These are phyloP conservation scores for Hypsopygia costalis DNA, from an alignment of 2,888 invertebrate genomes.

Conservation along the genomic window DNA sequence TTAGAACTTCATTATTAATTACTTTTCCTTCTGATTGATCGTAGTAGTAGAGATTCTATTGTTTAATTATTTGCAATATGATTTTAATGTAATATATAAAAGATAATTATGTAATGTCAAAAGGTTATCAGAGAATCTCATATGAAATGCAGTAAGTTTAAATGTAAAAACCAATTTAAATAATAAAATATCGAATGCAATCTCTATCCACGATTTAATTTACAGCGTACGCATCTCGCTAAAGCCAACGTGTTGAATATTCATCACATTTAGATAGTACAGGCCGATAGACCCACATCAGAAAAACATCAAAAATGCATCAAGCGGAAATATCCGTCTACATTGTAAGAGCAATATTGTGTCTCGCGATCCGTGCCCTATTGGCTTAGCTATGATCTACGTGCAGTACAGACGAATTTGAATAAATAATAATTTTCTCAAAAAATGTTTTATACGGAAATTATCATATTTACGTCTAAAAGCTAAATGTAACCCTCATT, in stretches of 20 bases:
- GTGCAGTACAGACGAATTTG: neutral
- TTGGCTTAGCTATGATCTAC: slow-evolving; percentile 39
- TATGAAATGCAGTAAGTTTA: no score
- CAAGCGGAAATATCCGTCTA: slow-evolving; percentile 77
- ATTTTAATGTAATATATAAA: no score
- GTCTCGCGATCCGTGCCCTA: slow-evolving; percentile 44
- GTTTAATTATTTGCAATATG: no score
- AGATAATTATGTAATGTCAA: no score
- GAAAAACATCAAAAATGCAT: slow-evolving; percentile 82
- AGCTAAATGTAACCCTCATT: no score
- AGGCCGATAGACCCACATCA: slow-evolving; percentile 79
- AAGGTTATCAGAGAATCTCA: no score
- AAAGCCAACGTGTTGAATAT: slow-evolving; percentile 70
- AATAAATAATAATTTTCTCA: no score
- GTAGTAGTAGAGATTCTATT: no score
- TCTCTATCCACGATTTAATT: neutral
- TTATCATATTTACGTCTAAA: no score
- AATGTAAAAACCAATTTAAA: slow-evolving; percentile 11
- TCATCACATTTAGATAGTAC: slow-evolving; percentile 78
- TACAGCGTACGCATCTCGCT: slow-evolving; percentile 47
- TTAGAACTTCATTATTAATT: no score
- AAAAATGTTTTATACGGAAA: no score
- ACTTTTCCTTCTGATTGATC: no score
- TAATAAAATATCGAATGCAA: slow-evolving; percentile 1
- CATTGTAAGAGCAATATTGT: slow-evolving; percentile 70